These are phyloP conservation scores for Acrocera orbiculus DNA, from an alignment of 2,888 invertebrate genomes.

Conservation along the genomic window DNA sequence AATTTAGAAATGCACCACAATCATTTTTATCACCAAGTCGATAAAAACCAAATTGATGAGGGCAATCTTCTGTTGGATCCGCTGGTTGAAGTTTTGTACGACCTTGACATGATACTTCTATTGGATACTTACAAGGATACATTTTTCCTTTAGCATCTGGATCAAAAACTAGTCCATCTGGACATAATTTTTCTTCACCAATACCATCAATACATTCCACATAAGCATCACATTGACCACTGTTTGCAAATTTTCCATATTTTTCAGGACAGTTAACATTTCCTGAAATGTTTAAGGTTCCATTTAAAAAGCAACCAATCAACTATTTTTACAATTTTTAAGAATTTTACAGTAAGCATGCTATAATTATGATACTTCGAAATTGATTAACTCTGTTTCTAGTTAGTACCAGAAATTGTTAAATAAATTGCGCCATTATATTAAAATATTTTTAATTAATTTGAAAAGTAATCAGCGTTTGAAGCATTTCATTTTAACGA, in stretches of 20 bases:
- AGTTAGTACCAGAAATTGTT: no score
- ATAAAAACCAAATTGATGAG: slow-evolving; percentile 70
- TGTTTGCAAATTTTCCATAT: slow-evolving; percentile 48
- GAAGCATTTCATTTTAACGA: no score
- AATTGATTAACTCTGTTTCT: no score
- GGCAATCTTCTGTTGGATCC: slow-evolving; percentile 55
- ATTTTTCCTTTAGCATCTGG: slow-evolving; percentile 44
- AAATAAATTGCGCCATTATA: no score
- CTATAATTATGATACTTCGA: no score
- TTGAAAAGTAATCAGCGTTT: no score
- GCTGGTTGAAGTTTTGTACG: slow-evolving; percentile 40
- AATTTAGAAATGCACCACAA: slow-evolving; percentile 68
- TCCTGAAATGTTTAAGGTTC: slow-evolving; percentile 15
- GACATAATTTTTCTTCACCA: slow-evolving; percentile 56
- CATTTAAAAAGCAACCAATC: no score
- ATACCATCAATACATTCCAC: slow-evolving; percentile 56
- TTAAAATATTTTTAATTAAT: no score
- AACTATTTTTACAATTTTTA: no score
- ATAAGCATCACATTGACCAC: slow-evolving; percentile 57
- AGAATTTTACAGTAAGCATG: no score
- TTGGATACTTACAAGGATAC: slow-evolving; percentile 71
- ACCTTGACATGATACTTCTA: slow-evolving; percentile 58
- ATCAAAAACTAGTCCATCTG: slow-evolving; percentile 67
- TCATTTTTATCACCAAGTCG: slow-evolving; percentile 44
- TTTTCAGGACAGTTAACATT: slow-evolving; percentile 40